Evolutionary conservation across 2,888 invertebrate genomes (phyloP), one percentile per base, ranked within the genome.

Genomic region (Alloscopus bannaensis): DNA sequence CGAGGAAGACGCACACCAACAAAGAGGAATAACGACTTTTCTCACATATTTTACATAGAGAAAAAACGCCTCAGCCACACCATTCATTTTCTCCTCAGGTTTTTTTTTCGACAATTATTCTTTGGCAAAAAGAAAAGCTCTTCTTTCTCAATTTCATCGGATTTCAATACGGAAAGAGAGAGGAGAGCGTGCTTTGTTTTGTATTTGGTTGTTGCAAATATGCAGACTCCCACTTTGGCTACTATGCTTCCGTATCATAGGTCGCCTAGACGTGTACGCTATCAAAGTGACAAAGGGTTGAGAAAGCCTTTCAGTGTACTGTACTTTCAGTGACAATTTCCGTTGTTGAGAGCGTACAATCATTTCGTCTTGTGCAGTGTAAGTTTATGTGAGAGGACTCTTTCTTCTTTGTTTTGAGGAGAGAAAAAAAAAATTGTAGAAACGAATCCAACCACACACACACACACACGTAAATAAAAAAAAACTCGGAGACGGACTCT

Each of bases 171-270:
- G 55, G 13, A 59, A 59, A 57, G 20, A 13, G 29, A 28, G 29
- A 24, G 22, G 31, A 57, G 31, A 57, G 29, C 4, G n/a, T 36
- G 8, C 13, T 36, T 36, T 36, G 36, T 8, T 36, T 36, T 36
- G 13, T n/a, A 36, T 36, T 8, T 29, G 31, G 22, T 52, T 52
- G 65, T 65, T 40, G 62, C 64, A 78, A 78, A 76, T 76, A 76
- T 78, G 77, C 77, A 78, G 77, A 78, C 70, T 78, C 64, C 70
- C 70, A 62, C 76, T 68, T 68, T 76, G 76, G 57, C 18, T 57
- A 65, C 47, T 76, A 60, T 60, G 62, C 62, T 76, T 76, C 59
- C 76, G 62, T 69, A 47, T 76, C 68, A 24, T n/a, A 36, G 31
- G 57, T 31, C 55, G 22, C 26, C 28, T 45, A 65, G 57, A 70